Conservation (phyloP, 2,113 vertebrate species). For the Picathartes gymnocephalus region DNA sequence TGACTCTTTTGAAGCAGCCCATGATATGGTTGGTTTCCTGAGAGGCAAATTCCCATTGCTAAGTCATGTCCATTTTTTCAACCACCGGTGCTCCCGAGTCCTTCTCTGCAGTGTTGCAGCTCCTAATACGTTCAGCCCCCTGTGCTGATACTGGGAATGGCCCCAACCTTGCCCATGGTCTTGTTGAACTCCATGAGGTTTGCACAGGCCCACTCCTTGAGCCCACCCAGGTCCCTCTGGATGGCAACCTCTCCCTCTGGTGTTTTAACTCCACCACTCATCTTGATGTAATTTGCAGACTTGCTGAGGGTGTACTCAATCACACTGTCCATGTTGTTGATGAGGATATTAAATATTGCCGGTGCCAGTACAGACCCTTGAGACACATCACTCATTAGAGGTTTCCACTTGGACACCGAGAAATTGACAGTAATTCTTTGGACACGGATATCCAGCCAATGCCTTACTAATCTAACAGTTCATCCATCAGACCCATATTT, state of each 20-base stretch:
- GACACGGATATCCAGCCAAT: rapidly evolving
- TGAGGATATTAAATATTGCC: neutral
- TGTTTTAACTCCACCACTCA: neutral
- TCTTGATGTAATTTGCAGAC: neutral
- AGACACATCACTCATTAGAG: neutral
- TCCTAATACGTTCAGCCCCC: neutral
- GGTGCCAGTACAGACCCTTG: neutral
- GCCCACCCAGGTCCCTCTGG: neutral
- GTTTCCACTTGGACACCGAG: neutral
- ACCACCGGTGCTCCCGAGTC: neutral
- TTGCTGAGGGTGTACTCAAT: neutral
- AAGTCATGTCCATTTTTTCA: neutral
- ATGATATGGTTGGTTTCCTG: neutral
- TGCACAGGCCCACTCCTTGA: neutral
- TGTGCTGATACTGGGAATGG: neutral
- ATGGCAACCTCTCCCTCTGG: neutral
- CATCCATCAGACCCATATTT: neutral
- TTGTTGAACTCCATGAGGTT: neutral
- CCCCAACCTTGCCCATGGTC: rapidly evolving
- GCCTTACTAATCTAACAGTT: neutral
- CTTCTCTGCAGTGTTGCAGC: neutral
- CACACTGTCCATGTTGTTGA: neutral
- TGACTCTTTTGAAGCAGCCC: neutral
- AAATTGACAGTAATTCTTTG: neutral
- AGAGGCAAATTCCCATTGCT: rapidly evolving